These are phyloP conservation scores for Chiridota heheva DNA, from an alignment of 35 echinoderm and acorn worm species.

Conservation along the genomic window DNA sequence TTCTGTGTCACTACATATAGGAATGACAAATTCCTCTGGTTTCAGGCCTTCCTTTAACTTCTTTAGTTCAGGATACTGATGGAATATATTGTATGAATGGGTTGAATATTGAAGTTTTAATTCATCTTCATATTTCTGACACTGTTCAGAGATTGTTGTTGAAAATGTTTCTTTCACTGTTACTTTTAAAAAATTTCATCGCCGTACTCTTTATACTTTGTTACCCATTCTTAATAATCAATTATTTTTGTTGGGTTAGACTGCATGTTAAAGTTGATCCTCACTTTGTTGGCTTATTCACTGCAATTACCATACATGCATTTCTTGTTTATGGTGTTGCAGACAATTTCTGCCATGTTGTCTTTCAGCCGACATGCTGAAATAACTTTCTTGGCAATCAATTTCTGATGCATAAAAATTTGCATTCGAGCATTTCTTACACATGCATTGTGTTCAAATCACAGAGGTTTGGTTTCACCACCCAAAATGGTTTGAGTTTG, in stretches of 20 bases:
- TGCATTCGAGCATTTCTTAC: slow-evolving; percentile 1
- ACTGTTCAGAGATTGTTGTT: neutral
- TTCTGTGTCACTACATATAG: slow-evolving; percentile 21
- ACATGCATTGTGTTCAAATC: slow-evolving; percentile 7
- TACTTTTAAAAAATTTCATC: neutral
- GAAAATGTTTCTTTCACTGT: neutral
- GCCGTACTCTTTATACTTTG: neutral
- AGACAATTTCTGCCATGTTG: neutral
- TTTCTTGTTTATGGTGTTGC: too few species aligned
- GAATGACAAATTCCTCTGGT: neutral
- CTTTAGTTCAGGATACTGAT: slow-evolving; percentile 17
- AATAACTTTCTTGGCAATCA: neutral
- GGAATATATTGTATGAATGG: neutral
- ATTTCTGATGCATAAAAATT: neutral
- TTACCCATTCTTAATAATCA: neutral
- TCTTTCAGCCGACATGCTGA: neutral
- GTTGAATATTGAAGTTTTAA: neutral
- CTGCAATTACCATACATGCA: too few species aligned
- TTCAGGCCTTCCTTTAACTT: too few species aligned
- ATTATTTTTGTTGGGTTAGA: too few species aligned
- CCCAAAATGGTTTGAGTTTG: slow-evolving; percentile 33
- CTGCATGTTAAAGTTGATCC: neutral
- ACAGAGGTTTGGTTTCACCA: neutral
- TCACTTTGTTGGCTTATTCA: neutral
- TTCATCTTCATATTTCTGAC: too few species aligned